Evolutionary conservation across 37 sponge, comb jelly and placozoan species (phyloP).

Genomic region (Cliona cf. orientalis): DNA sequence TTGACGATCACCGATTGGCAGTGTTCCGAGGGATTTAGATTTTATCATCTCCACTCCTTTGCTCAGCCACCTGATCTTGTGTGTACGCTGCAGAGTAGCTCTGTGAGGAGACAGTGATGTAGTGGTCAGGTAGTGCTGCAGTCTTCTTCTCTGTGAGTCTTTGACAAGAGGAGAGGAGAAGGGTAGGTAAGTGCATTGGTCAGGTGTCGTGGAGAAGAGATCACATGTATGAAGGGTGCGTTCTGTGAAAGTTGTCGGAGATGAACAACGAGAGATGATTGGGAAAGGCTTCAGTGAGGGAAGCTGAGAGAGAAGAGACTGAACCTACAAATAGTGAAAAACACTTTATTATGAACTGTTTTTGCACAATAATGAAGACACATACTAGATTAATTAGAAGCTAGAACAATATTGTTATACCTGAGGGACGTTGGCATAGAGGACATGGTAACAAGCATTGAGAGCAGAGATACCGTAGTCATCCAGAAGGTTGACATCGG

Average conservation of each 20-base stretch:
- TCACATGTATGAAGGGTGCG: constrained; percentile 24
- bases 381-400: too few relatives aligned
- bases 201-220: constrained; percentile 7
- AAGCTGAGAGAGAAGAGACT: constrained; percentile 6
- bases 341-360: too few relatives aligned
- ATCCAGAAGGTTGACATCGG: constrained; percentile 78
- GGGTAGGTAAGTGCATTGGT: not conserved
- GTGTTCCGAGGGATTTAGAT: too few relatives aligned
- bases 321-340: not conserved
- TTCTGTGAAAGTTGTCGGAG: not conserved
- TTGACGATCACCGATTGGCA: too few relatives aligned
- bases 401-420: not conserved
- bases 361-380: too few relatives aligned
- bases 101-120: too few relatives aligned
- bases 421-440: constrained; percentile 34
- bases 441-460: constrained; percentile 74
- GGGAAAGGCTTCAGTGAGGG: not conserved
- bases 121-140: too few relatives aligned
- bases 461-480: constrained; percentile 65
- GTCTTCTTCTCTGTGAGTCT: too few relatives aligned
- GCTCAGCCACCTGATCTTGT: too few relatives aligned
- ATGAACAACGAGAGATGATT: not conserved
- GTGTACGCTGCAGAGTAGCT: too few relatives aligned
- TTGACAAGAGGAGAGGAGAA: not conserved
- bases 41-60: too few relatives aligned